These are phyloP conservation scores for Pristionchus exspectatus DNA, from an alignment of 2,888 invertebrate genomes.

Conservation along the genomic window DNA sequence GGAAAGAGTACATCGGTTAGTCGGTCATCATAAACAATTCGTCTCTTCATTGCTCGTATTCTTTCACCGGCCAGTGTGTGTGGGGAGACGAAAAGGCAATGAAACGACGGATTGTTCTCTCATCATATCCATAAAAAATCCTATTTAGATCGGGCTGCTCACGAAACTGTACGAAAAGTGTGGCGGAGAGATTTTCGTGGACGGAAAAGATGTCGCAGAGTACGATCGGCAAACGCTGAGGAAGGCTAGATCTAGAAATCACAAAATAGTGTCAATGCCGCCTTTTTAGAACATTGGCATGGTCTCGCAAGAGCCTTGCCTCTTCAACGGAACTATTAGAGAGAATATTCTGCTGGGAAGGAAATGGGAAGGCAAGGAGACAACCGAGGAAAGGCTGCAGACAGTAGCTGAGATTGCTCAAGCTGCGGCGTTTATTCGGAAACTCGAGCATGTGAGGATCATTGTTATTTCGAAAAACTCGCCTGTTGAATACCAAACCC, in stretches of 20 bases:
- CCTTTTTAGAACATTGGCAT: conserved; percentile 55
- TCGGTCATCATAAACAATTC: too few relatives aligned
- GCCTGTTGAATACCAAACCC: too few relatives aligned
- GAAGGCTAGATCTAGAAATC: background rate
- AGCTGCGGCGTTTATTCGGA: background rate
- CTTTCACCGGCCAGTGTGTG: too few relatives aligned
- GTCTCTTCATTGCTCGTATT: background rate
- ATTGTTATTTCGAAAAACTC: background rate
- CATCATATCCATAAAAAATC: background rate
- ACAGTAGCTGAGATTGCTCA: background rate
- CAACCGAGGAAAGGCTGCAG: background rate
- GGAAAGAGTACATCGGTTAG: conserved; percentile 46
- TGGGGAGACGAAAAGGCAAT: too few relatives aligned
- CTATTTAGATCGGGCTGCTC: background rate
- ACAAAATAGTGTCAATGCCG: background rate
- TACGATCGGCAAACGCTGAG: background rate
- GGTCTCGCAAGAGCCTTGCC: conserved; percentile 57
- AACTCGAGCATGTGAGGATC: background rate
- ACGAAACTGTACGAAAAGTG: background rate
- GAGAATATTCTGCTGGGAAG: conserved; percentile 52
- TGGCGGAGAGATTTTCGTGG: background rate
- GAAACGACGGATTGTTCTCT: too few relatives aligned
- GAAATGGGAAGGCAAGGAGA: background rate
- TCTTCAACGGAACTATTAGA: conserved; percentile 53
- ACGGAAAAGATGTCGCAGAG: background rate